Evolutionary conservation across 1,140 invertebrate genomes (phyloP).

Genomic region (Cryptotermes secundus): DNA sequence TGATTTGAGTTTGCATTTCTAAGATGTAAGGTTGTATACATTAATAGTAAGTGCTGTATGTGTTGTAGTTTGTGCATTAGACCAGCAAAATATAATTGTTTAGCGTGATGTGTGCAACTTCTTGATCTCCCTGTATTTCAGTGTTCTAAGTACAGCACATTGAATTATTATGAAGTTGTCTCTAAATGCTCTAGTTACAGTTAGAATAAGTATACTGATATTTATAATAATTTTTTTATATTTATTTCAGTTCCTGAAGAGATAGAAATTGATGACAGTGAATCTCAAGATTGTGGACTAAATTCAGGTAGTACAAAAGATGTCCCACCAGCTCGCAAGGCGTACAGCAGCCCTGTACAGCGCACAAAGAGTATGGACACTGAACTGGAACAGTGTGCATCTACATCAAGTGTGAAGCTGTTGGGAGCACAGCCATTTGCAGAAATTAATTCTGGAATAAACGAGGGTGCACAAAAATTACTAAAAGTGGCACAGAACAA

Average conservation of each 20-base stretch:
- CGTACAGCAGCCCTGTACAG: slow-evolving; percentile 33
- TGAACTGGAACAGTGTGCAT: background rate
- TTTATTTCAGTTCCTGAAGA: slow-evolving; percentile 34
- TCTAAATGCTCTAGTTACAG: no score
- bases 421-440: background rate
- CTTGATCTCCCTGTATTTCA: no score
- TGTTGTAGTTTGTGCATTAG: no score
- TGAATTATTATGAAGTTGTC: no score
- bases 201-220: no score
- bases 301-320: slow-evolving; percentile 16
- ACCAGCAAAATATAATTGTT: no score
- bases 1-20: no score
- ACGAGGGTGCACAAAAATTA: background rate
- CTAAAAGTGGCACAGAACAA: background rate
- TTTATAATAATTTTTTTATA: background rate
- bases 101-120: no score
- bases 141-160: no score
- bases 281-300: background rate
- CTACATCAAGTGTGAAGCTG: background rate
- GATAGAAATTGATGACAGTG: slow-evolving; percentile 28
- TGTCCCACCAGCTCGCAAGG: slow-evolving; percentile 26
- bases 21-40: no score
- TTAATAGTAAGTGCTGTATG: no score
- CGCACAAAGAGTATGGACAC: slow-evolving; percentile 10
- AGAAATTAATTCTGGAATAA: background rate